Percentiles rank a stretch among this genome's conserved stretches.
phyloP scores from a whole-genome alignment of 2,888 invertebrate species.

The Polylopha cassiicola region DNA sequence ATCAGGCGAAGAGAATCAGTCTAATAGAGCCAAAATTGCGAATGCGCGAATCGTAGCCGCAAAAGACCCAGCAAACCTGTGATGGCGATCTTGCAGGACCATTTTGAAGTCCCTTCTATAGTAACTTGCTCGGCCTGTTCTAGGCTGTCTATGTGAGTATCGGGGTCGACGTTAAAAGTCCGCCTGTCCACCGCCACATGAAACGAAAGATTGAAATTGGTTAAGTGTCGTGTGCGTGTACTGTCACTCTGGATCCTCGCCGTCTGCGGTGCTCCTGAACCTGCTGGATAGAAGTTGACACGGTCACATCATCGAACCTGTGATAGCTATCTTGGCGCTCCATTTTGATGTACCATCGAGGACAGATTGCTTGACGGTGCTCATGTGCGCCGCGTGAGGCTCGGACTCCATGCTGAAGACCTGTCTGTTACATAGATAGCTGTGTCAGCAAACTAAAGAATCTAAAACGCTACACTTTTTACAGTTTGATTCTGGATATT shows the following conservation, averaged over 20 bases:
- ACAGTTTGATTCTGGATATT: neutral
- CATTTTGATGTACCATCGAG: conserved; percentile 99
- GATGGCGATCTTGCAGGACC: conserved; percentile 99
- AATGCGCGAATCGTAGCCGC: conserved; percentile 74
- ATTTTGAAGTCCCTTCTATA: conserved; percentile 99
- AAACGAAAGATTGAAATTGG: conserved; percentile 68
- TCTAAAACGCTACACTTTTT: conserved; percentile 11
- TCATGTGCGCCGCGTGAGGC: conserved; percentile 96
- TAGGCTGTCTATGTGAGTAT: conserved; percentile 98
- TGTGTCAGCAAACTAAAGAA: conserved; percentile 40
- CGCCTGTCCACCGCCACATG: conserved; percentile 85
- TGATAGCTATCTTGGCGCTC: conserved; percentile 99
- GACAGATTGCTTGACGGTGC: conserved; percentile 98
- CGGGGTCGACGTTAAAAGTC: conserved; percentile 97
- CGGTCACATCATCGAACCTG: conserved; percentile 89
- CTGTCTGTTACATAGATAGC: conserved; percentile 83
- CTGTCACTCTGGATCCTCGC: conserved; percentile 37
- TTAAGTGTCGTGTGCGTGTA: conserved; percentile 62
- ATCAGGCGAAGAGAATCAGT: conserved; percentile 69
- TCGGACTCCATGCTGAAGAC: conserved; percentile 97
- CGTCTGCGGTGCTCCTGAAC: conserved; percentile 28
- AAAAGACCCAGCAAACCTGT: conserved; percentile 89
- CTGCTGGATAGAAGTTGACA: conserved; percentile 32
- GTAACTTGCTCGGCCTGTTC: conserved; percentile 98
- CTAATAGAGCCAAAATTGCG: conserved; percentile 75